phyloP scores from a whole-genome alignment of 2,888 invertebrate genomes.

The Drosophila merina region DNA sequence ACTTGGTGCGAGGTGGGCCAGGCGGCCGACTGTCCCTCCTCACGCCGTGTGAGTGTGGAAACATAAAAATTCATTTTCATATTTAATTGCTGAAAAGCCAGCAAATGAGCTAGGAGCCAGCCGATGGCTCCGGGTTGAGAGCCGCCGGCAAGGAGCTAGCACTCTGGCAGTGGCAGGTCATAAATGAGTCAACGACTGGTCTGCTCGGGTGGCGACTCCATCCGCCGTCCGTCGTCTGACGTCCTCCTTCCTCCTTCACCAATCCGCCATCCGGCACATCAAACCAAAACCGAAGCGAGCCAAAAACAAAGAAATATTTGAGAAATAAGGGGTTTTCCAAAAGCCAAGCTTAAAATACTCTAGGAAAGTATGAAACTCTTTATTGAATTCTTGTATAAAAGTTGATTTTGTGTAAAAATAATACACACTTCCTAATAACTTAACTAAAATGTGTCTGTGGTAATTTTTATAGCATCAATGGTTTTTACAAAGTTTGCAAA shows the following conservation, averaged over 20 bases:
- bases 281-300: slow-evolving; percentile 24
- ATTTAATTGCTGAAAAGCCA: slow-evolving; percentile 65
- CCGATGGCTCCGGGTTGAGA: slow-evolving; percentile 6
- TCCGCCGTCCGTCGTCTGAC: not conserved
- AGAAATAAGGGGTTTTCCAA: not conserved
- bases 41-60: slow-evolving; percentile 6
- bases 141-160: slow-evolving; percentile 1
- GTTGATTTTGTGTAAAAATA: no score
- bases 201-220: slow-evolving; percentile 28
- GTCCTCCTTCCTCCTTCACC: not conserved
- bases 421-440: no score
- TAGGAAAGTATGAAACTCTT: not conserved
- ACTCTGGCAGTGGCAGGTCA: slow-evolving; percentile 45
- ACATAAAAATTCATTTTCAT: slow-evolving; percentile 69
- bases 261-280: slow-evolving; percentile 6
- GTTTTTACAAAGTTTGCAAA: no score
- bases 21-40: not conserved
- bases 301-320: slow-evolving; percentile 16
- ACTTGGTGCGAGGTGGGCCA: slow-evolving; percentile 26
- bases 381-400: no score
- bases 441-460: no score
- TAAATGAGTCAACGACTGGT: slow-evolving; percentile 72
- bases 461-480: no score
- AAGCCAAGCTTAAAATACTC: slow-evolving; percentile 5
- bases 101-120: slow-evolving; percentile 47